These are phyloP conservation scores for Mizuhopecten yessoensis DNA, from an alignment of 1,140 invertebrate species.

Conservation along the genomic window DNA sequence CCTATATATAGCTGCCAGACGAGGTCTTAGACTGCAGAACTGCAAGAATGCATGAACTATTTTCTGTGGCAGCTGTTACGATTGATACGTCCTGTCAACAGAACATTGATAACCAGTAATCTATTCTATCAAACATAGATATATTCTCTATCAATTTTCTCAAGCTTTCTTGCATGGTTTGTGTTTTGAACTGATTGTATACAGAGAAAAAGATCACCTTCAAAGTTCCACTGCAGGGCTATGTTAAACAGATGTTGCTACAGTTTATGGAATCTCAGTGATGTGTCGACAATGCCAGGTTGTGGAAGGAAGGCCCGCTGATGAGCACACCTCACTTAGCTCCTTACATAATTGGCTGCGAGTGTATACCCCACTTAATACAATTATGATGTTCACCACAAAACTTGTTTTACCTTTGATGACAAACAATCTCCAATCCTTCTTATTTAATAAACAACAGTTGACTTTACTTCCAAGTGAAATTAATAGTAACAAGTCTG, in stretches of 20 bases:
- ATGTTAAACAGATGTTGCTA: not conserved
- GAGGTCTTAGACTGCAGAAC: not conserved
- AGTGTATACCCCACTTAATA: no score
- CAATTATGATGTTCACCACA: no score
- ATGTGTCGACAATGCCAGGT: not conserved
- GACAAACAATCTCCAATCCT: no score
- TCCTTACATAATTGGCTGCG: no score
- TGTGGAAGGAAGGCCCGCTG: not conserved
- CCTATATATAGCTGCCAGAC: no score
- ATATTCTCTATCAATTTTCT: not conserved
- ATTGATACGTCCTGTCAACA: not conserved
- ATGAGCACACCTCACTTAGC: not conserved
- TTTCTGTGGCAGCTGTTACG: not conserved
- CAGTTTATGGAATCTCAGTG: not conserved
- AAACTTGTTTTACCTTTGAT: no score
- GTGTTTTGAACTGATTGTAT: not conserved
- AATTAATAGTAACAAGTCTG: no score
- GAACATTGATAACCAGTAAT: not conserved
- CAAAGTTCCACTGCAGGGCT: not conserved
- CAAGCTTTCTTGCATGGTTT: not conserved
- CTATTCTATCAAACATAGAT: not conserved
- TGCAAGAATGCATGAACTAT: not conserved
- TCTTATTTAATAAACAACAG: no score
- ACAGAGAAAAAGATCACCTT: not conserved
- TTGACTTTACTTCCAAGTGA: no score